Evolutionary conservation across 2,797 vertebrate genomes (phyloP), one percentile per base, ranked within the genome.

Genomic region (Lutjanus campechanus): DNA sequence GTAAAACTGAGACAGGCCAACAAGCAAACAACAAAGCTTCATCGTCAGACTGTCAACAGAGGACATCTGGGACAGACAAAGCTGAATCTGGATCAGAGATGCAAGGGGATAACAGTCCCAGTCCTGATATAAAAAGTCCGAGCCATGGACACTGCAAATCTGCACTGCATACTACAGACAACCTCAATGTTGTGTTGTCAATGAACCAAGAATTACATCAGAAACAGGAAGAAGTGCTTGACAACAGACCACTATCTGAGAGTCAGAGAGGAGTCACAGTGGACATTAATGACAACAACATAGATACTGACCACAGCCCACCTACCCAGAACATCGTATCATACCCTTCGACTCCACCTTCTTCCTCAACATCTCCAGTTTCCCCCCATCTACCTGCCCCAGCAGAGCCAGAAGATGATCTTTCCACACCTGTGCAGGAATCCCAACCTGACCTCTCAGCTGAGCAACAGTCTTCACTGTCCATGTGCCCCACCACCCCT

Each of bases 361-460:
- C 82, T n/a, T 79, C 76, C 13, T 73, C 85, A 51, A 8, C 85
- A 50, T 89, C 85, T 60, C 85, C 85, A 43, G 62, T 86, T 69
- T 83, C 87, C n/a, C 77, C 80, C 84, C 46, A 80, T 76, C 29
- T 73, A 69, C 84, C 73, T 77, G 70, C 77, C 81, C 89, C 92
- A 40, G 58, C 61, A 49, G 81, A 92, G 65, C 83, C 88, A 49
- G 89, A 91, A 5, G 89, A 92, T 49, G 90, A 94, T 74, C 95
- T 96, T 72, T 86, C 93, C 50, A 91, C 92, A 22, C 95, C 95
- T 1, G 82, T 96, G 67, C 96, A 96, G 85, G 96, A 96, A 90
- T 96, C 96, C 67, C 95, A 95, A 73, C 89, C 92, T 46, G 82
- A 80, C 53, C 60, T 84, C 46, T 74, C 69, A 64, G 74, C 76